phyloP scores from a whole-genome alignment of 2,797 vertebrate genomes.

The Falco cherrug region DNA sequence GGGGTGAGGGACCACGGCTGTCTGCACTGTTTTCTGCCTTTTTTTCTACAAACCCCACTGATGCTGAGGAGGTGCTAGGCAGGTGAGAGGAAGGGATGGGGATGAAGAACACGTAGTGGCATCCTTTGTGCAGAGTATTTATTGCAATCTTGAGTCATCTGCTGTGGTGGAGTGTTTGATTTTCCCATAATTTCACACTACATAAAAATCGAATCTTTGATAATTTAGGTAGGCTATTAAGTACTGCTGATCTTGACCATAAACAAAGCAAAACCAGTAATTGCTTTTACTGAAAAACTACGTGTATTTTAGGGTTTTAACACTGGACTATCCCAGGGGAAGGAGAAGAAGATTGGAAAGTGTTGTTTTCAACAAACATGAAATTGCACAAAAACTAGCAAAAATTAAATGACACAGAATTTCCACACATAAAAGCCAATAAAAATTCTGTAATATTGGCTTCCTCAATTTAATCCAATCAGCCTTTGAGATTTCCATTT shows the following conservation, averaged over 20 bases:
- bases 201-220: conserved; percentile 19
- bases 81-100: not conserved
- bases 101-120: not conserved
- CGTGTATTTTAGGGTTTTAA: not conserved
- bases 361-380: not conserved
- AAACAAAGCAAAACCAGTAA: conserved; percentile 55
- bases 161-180: not conserved
- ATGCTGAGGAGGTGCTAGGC: not conserved
- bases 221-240: conserved; percentile 32
- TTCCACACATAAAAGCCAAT: not conserved
- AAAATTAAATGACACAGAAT: not conserved
- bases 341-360: conserved; percentile 11
- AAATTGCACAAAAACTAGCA: not conserved
- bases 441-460: not conserved
- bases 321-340: not conserved
- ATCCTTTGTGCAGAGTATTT: not conserved
- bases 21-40: not conserved
- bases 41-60: not conserved
- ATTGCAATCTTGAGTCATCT: not conserved
- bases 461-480: not conserved
- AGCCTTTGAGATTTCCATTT: not conserved
- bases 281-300: conserved; percentile 38
- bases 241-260: not conserved
- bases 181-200: conserved; percentile 39
- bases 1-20: not conserved